Conservation (phyloP, 2,888 invertebrate species). For the Trissonchulus sp. region DNA sequence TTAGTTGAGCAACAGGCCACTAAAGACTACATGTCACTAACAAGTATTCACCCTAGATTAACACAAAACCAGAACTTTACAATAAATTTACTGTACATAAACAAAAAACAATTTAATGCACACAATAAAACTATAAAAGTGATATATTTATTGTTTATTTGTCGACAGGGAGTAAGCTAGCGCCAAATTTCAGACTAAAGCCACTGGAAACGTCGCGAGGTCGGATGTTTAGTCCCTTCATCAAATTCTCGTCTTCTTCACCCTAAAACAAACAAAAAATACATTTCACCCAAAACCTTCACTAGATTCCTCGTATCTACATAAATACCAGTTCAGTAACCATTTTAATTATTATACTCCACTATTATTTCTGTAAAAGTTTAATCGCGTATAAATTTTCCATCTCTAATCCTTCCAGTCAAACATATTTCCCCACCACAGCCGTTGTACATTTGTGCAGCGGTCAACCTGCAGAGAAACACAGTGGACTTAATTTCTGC, state of each 20-base stretch:
- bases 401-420: background rate
- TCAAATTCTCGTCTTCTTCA: constrained; percentile 36
- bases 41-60: too few species aligned
- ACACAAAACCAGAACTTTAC: background rate
- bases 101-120: background rate
- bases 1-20: too few species aligned
- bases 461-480: too few species aligned
- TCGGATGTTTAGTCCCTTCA: constrained; percentile 38
- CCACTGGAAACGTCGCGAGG: constrained; percentile 36
- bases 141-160: background rate
- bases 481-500: too few species aligned
- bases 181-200: constrained; percentile 31
- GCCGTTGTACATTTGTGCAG: too few species aligned
- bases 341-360: too few species aligned
- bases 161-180: background rate
- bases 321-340: too few species aligned
- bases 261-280: constrained; percentile 30
- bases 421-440: constrained; percentile 1
- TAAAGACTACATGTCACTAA: too few species aligned
- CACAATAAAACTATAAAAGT: background rate
- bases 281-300: background rate
- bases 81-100: background rate
- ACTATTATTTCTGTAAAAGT: too few species aligned
- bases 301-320: too few species aligned
- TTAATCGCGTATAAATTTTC: too few species aligned